These are phyloP conservation scores for Eustalomyia histrio DNA, from an alignment of 2,888 invertebrate species.

Conservation along the genomic window DNA sequence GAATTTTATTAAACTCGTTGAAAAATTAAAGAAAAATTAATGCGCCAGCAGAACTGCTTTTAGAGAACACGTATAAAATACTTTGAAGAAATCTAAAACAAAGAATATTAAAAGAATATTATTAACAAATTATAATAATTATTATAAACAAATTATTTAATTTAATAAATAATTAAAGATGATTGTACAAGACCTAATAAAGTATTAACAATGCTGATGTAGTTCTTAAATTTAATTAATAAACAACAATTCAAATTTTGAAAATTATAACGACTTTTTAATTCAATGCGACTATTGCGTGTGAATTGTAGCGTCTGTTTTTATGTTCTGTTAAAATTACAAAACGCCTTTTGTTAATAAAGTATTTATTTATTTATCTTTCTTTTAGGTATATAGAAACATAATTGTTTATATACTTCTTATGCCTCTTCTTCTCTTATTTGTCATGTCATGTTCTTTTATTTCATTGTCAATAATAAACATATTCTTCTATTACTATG, in stretches of 20 bases:
- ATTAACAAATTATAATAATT: not conserved
- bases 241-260: slow-evolving; percentile 30
- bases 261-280: slow-evolving; percentile 58
- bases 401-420: no score
- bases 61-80: slow-evolving; percentile 18
- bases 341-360: slow-evolving; percentile 42
- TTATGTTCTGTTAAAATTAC: not conserved
- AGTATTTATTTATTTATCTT: no score
- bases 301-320: slow-evolving; percentile 6
- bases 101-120: not conserved
- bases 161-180: slow-evolving; percentile 6
- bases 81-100: slow-evolving; percentile 12
- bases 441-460: slow-evolving; percentile 4
- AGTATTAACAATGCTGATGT: not conserved
- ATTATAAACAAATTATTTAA: not conserved
- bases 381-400: no score
- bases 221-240: not conserved
- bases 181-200: not conserved
- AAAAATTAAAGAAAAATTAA: slow-evolving; percentile 61
- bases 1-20: slow-evolving; percentile 72
- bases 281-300: slow-evolving; percentile 57
- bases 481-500: slow-evolving; percentile 11
- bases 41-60: slow-evolving; percentile 21
- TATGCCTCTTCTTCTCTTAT: slow-evolving; percentile 6
- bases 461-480: slow-evolving; percentile 23